Evolutionary conservation across 2,888 invertebrate genomes (phyloP).

Genomic region (Meandrusa payeni): DNA sequence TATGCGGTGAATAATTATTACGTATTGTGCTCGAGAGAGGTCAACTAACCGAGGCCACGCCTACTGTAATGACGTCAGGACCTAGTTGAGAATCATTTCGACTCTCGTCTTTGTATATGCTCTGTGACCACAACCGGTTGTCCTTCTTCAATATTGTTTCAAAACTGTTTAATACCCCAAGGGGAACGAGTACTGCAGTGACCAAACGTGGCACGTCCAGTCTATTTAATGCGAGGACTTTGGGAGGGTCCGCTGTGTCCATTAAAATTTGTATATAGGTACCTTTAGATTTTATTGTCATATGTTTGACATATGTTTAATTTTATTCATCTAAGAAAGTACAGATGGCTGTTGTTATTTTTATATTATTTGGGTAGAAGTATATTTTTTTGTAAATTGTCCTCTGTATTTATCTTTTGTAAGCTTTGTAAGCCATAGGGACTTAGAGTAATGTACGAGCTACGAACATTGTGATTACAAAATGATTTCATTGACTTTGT

Average conservation of each 20-base stretch:
- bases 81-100: too few species aligned
- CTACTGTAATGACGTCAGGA: too few species aligned
- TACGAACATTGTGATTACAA: constrained; percentile 74
- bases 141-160: constrained; percentile 45
- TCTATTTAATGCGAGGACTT: constrained; percentile 53
- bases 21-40: too few species aligned
- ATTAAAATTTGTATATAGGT: constrained; percentile 71
- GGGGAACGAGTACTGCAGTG: constrained; percentile 56
- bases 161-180: constrained; percentile 44
- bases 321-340: constrained; percentile 81
- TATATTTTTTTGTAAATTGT: constrained; percentile 81
- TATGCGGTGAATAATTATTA: too few species aligned
- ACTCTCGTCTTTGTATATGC: too few species aligned
- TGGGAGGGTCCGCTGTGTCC: constrained; percentile 51
- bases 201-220: constrained; percentile 71
- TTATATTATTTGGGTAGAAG: constrained; percentile 80
- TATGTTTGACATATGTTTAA: constrained; percentile 81
- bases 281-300: constrained; percentile 78
- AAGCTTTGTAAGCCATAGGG: constrained; percentile 78
- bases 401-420: constrained; percentile 79
- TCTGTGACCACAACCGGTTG: constrained; percentile 38
- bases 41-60: too few species aligned
- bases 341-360: constrained; percentile 81
- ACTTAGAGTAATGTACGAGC: constrained; percentile 74
- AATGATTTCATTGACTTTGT: constrained; percentile 65